Evolutionary conservation across 2,888 invertebrate species (phyloP).

Genomic region (Dermolepida albohirtum): DNA sequence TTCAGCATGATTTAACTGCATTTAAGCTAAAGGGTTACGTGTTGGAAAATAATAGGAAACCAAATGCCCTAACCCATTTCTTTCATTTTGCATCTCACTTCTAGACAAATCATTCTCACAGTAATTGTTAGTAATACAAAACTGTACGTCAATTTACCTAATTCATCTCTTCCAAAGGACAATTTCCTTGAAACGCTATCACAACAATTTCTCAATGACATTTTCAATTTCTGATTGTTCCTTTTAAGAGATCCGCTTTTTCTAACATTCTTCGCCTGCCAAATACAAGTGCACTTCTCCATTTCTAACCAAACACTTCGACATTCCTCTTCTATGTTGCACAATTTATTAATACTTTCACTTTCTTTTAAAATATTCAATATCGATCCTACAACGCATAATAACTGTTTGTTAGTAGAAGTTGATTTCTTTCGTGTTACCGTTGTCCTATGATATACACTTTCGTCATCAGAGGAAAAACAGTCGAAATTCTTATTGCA

Average conservation of each 20-base stretch:
- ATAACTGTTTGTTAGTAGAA: conserved; percentile 61
- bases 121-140: conserved; percentile 1
- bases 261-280: conserved; percentile 69
- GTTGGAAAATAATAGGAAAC: too few relatives aligned
- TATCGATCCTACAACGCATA: conserved; percentile 65
- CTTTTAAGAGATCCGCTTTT: conserved; percentile 69
- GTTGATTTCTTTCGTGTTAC: conserved; percentile 43
- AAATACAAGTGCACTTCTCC: conserved; percentile 73
- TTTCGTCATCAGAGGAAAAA: conserved; percentile 72
- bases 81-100: too few relatives aligned
- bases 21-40: too few relatives aligned
- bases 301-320: conserved; percentile 70
- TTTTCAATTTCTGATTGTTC: conserved; percentile 58
- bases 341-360: conserved; percentile 66
- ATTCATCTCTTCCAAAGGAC: conserved; percentile 66
- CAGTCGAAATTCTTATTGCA: conserved; percentile 64
- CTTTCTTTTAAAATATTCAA: conserved; percentile 57
- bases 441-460: conserved; percentile 48
- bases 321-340: conserved; percentile 70
- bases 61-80: too few relatives aligned
- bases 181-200: conserved; percentile 61
- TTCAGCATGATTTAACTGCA: too few relatives aligned
- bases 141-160: conserved; percentile 40
- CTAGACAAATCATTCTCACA: too few relatives aligned
- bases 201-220: conserved; percentile 53